phyloP scores from a whole-genome alignment of 2,888 invertebrate genomes.

The Drosophila atroscutellata region DNA sequence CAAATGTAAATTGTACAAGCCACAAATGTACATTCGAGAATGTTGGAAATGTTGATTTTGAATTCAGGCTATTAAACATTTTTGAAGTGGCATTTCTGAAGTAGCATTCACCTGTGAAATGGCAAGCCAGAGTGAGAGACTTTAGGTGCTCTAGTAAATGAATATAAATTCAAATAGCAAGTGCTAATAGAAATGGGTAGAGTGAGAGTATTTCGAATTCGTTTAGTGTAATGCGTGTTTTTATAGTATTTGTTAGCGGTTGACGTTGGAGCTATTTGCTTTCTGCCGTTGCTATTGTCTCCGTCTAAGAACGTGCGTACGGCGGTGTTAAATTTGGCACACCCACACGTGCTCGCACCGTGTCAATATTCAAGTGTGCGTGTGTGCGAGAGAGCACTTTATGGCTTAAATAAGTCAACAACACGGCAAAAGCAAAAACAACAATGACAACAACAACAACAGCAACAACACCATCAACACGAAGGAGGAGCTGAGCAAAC shows the following conservation, averaged over 20 bases:
- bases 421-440: constrained; percentile 54
- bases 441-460: constrained; percentile 21
- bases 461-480: constrained; percentile 21
- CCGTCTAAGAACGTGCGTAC: constrained; percentile 65
- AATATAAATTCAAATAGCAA: constrained; percentile 1
- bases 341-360: constrained; percentile 59
- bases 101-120: background rate
- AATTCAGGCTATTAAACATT: background rate
- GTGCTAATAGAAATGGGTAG: background rate
- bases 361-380: constrained; percentile 66
- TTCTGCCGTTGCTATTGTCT: constrained; percentile 42
- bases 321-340: constrained; percentile 81
- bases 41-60: background rate
- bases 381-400: constrained; percentile 69
- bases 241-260: constrained; percentile 40
- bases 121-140: background rate
- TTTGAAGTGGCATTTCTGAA: background rate
- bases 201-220: constrained; percentile 32
- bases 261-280: constrained; percentile 44
- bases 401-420: constrained; percentile 81
- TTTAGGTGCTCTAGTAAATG: background rate
- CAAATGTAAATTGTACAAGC: background rate
- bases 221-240: constrained; percentile 17
- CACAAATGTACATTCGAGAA: background rate
- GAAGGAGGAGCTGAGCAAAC: constrained; percentile 43